phyloP scores from a whole-genome alignment of 2,113 vertebrate species.

The Delphinapterus leucas region DNA sequence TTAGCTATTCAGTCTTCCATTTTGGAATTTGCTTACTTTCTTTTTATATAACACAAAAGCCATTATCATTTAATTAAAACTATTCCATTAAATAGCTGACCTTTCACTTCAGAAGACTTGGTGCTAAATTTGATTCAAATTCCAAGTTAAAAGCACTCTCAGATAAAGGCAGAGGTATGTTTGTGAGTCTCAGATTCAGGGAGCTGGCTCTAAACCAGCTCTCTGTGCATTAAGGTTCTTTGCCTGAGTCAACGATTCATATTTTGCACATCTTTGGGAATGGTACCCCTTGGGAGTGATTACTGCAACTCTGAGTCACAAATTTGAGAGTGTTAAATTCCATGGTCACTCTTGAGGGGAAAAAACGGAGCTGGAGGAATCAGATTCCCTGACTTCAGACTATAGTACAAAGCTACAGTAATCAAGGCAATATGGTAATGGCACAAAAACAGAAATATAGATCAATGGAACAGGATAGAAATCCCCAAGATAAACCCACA shows the following conservation, averaged over 20 bases:
- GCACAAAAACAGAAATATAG: too few relatives aligned
- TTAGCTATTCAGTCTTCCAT: neutral
- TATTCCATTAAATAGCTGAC: neutral
- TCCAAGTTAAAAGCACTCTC: neutral
- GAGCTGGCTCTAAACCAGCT: neutral
- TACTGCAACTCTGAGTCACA: neutral
- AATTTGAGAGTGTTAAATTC: neutral
- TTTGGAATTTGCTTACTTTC: constrained; percentile 17
- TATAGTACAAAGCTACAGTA: too few relatives aligned
- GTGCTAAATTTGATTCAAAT: neutral
- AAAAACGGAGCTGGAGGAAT: too few relatives aligned
- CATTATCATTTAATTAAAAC: constrained; percentile 53
- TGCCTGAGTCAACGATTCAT: neutral
- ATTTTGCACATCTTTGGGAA: neutral
- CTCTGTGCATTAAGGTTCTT: neutral
- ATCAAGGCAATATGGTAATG: too few relatives aligned
- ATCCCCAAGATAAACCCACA: too few relatives aligned
- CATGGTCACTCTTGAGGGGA: too few relatives aligned
- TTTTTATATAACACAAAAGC: neutral
- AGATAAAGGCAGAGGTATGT: neutral
- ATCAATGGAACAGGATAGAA: too few relatives aligned
- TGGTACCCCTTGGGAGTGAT: neutral
- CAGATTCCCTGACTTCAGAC: too few relatives aligned
- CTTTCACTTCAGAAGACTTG: neutral
- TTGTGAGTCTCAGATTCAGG: neutral